A percentile compares a stretch with the other conserved stretches of the same genome.
Evolutionary conservation across 2,888 invertebrate genomes (phyloP).

Genomic region (Tipula vernalis): DNA sequence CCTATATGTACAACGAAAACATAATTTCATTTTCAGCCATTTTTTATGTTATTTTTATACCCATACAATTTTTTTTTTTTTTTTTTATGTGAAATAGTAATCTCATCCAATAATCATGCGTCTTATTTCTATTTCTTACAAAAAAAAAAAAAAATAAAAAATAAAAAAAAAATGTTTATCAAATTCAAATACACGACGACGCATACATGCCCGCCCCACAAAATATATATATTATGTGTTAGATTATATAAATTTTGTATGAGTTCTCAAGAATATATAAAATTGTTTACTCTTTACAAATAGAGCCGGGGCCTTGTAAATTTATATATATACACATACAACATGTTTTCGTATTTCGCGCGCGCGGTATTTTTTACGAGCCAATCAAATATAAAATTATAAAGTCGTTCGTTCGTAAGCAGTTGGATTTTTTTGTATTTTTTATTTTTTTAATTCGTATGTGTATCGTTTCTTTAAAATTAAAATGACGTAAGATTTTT

Average conservation of each 20-base stretch:
- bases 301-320: background rate
- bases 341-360: background rate
- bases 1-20: background rate
- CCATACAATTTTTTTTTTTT: background rate
- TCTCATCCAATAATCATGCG: background rate
- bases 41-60: background rate
- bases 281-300: background rate
- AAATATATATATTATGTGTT: background rate
- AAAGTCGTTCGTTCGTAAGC: background rate
- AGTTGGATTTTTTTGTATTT: background rate
- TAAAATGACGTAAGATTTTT: background rate
- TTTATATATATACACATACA: background rate
- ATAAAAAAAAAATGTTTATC: background rate
- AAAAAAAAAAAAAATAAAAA: background rate
- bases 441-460: background rate
- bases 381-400: background rate
- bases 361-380: background rate
- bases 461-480: background rate
- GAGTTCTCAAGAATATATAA: background rate
- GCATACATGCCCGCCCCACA: background rate
- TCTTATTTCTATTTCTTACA: background rate
- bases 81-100: background rate
- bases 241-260: background rate
- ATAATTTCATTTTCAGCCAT: background rate
- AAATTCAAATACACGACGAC: background rate